Evolutionary conservation across 2,888 invertebrate genomes (phyloP).

Genomic region (Netelia fuscicornis): DNA sequence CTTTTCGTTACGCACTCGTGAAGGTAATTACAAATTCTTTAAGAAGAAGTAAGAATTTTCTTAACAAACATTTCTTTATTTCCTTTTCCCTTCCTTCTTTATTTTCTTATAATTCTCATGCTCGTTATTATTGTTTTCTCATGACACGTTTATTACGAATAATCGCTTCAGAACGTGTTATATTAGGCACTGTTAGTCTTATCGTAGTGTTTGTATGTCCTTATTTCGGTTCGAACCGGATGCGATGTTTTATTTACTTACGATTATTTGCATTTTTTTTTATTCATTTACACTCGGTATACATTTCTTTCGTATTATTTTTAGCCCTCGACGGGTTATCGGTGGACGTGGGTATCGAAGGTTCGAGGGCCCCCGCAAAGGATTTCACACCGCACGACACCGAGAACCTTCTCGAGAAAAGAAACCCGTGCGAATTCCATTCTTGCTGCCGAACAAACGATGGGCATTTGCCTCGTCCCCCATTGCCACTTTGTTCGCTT

Average conservation of each 20-base stretch:
- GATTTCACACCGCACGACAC: constrained; percentile 43
- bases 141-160: too few species aligned
- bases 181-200: too few species aligned
- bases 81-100: too few species aligned
- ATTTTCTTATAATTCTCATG: background rate
- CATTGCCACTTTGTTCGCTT: too few species aligned
- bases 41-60: background rate
- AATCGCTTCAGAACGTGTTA: too few species aligned
- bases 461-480: constrained; percentile 65
- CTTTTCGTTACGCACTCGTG: background rate
- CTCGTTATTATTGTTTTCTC: background rate
- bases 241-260: constrained; percentile 46
- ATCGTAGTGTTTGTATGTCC: constrained; percentile 15
- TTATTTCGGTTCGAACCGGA: constrained; percentile 43
- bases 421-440: constrained; percentile 63
- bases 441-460: constrained; percentile 66
- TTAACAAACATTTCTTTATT: background rate
- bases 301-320: constrained; percentile 33
- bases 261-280: constrained; percentile 33
- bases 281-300: constrained; percentile 30
- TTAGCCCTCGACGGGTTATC: constrained; percentile 50
- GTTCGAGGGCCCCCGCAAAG: constrained; percentile 31
- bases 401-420: constrained; percentile 51
- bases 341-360: constrained; percentile 45
- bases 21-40: background rate